Conservation (phyloP, 1,140 invertebrate genomes). For the Schlechtendalia chinensis region DNA sequence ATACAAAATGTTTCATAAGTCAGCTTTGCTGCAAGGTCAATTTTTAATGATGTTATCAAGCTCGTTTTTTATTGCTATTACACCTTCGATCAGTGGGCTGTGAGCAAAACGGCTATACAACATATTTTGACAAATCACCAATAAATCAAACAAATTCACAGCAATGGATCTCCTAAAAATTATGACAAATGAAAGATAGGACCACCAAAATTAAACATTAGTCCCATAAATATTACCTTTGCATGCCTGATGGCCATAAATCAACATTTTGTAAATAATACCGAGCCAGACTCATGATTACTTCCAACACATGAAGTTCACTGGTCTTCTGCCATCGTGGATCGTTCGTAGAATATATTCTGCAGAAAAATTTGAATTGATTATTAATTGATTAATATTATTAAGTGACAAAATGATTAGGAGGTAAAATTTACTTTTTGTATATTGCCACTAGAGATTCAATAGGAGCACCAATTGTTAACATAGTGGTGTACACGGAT, state of each 20-base stretch:
- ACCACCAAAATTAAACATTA: not conserved
- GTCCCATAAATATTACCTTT: constrained; percentile 5
- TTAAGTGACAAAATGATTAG: not conserved
- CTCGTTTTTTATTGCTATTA: constrained; percentile 40
- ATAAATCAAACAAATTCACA: constrained; percentile 45
- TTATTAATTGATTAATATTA: not conserved
- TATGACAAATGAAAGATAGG: not conserved
- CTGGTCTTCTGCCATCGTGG: constrained; percentile 44
- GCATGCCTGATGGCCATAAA: constrained; percentile 44
- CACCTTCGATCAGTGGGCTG: constrained; percentile 44
- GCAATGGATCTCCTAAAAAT: constrained; percentile 43
- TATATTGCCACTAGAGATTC: constrained; percentile 73
- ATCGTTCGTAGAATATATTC: constrained; percentile 43
- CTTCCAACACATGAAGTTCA: constrained; percentile 42
- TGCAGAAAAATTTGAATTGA: constrained; percentile 46
- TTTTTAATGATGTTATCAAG: constrained; percentile 40
- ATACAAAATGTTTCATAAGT: not conserved
- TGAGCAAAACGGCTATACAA: constrained; percentile 46
- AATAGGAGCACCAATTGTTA: constrained; percentile 69
- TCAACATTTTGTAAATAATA: constrained; percentile 49
- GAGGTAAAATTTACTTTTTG: constrained; percentile 61
- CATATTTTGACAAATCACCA: constrained; percentile 47
- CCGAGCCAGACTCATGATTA: constrained; percentile 43
- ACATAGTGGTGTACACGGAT: constrained; percentile 68
- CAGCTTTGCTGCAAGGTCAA: not conserved